Evolutionary conservation across 2,888 invertebrate species (phyloP).

Genomic region (Toxonevra muliebris): DNA sequence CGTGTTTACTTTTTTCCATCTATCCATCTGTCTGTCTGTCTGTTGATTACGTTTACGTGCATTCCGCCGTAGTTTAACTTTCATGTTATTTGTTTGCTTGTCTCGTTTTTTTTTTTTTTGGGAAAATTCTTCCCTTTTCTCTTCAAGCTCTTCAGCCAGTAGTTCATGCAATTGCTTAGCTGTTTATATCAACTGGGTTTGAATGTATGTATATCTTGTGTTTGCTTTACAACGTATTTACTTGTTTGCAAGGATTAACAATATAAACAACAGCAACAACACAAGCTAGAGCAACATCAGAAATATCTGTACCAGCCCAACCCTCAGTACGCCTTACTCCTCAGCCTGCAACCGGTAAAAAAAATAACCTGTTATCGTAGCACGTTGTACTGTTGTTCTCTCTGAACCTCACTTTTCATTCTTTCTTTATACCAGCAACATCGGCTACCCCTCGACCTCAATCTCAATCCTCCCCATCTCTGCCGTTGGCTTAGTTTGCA

Average conservation of each 20-base stretch:
- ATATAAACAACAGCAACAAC: constrained; percentile 30
- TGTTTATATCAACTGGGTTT: too few species aligned
- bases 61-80: neutral
- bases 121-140: neutral
- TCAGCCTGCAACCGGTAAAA: constrained; percentile 16
- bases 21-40: too few species aligned
- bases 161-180: constrained; percentile 3
- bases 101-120: neutral
- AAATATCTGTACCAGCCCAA: neutral
- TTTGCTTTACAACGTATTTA: constrained; percentile 46
- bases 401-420: too few species aligned
- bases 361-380: constrained; percentile 43
- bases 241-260: constrained; percentile 48
- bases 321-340: neutral
- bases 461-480: constrained; percentile 13
- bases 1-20: too few species aligned
- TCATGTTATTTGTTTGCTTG: neutral
- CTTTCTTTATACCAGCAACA: too few species aligned
- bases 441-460: neutral
- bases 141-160: neutral
- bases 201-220: constrained; percentile 40
- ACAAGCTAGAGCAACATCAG: constrained; percentile 6
- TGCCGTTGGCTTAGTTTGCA: constrained; percentile 17
- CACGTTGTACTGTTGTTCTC: constrained; percentile 20
- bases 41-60: neutral